Percentiles rank a stretch among this genome's conserved stretches.
phyloP scores from a whole-genome alignment of 1,140 invertebrate species.

The Reticulitermes speratus region DNA sequence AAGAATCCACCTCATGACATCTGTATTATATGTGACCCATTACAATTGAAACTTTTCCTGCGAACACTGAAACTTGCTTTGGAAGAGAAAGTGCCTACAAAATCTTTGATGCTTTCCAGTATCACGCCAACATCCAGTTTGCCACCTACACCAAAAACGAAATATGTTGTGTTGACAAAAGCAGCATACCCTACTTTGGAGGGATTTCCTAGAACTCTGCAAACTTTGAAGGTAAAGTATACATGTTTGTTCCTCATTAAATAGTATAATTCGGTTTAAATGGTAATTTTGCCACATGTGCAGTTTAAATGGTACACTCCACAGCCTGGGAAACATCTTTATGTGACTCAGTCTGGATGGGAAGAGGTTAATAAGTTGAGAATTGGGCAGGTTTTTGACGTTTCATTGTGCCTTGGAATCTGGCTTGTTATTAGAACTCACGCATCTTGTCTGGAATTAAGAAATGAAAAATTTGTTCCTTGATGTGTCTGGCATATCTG shows the following conservation, averaged over 20 bases:
- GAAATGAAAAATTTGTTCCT: no score
- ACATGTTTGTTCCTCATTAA: neutral
- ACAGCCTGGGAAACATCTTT: no score
- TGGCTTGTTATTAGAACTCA: no score
- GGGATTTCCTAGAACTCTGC: slow-evolving; percentile 65
- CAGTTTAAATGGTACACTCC: no score
- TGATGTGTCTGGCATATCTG: no score
- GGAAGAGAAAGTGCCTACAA: slow-evolving; percentile 56
- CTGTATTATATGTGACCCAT: slow-evolving; percentile 62
- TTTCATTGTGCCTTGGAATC: no score
- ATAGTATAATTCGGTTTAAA: no score
- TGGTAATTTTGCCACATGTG: no score
- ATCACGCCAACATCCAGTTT: slow-evolving; percentile 54
- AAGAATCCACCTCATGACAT: slow-evolving; percentile 67
- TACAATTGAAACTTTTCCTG: slow-evolving; percentile 68
- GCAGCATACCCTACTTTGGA: slow-evolving; percentile 63
- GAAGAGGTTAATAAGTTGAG: no score
- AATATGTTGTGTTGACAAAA: slow-evolving; percentile 58
- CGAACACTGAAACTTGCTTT: slow-evolving; percentile 61
- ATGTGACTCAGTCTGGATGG: no score
- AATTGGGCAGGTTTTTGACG: no score
- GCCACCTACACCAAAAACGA: slow-evolving; percentile 52
- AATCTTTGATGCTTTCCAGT: slow-evolving; percentile 37
- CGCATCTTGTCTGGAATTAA: no score
- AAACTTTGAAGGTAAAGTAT: slow-evolving; percentile 47